These are phyloP conservation scores for Helogale parvula DNA, from an alignment of 2,113 vertebrate species.

Conservation along the genomic window DNA sequence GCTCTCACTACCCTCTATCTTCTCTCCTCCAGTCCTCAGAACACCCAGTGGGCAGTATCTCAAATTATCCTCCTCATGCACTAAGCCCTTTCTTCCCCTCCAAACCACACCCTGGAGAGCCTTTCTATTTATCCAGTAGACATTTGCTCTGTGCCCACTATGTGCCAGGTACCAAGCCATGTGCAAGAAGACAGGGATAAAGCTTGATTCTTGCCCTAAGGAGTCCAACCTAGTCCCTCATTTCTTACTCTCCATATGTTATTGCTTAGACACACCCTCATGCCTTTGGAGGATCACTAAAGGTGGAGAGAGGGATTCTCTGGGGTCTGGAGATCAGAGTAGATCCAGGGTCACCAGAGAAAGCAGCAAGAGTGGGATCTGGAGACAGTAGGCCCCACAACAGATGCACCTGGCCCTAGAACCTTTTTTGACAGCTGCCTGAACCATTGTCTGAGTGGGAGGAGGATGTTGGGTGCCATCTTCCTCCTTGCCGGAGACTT, in stretches of 20 bases:
- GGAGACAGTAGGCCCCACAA: not conserved
- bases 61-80: not conserved
- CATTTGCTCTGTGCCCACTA: not conserved
- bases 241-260: not conserved
- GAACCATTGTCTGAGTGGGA: not conserved
- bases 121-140: not conserved
- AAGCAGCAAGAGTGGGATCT: not conserved
- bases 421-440: not conserved
- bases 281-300: not conserved
- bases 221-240: not conserved
- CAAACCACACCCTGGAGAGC: not conserved
- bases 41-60: not conserved
- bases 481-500: not conserved
- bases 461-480: not conserved
- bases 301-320: not conserved
- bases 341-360: not conserved
- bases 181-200: not conserved
- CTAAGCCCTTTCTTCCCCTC: not conserved
- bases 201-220: not conserved
- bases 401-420: not conserved
- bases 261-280: not conserved
- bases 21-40: not conserved
- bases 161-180: not conserved
- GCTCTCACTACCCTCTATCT: not conserved
- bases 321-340: not conserved